Evolutionary conservation across 2,888 invertebrate genomes (phyloP).

Genomic region (Scaptomyza flava): DNA sequence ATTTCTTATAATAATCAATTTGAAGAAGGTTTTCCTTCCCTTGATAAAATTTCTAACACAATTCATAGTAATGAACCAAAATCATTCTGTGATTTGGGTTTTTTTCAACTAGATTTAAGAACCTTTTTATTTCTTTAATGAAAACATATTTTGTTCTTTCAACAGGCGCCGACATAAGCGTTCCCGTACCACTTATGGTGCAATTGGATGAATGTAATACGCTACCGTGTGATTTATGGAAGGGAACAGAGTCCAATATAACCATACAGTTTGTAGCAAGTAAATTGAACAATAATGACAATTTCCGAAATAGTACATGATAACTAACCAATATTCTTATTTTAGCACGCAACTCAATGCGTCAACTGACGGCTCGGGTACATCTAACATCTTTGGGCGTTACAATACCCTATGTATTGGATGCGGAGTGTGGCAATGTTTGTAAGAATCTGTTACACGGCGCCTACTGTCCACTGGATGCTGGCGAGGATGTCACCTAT

Average conservation of each 20-base stretch:
- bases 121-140: neutral
- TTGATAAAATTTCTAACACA: too few relatives aligned
- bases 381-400: constrained; percentile 67
- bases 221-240: constrained; percentile 73
- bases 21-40: neutral
- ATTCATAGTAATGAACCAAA: too few relatives aligned
- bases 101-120: neutral
- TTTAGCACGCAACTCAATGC: constrained; percentile 66
- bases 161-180: constrained; percentile 57
- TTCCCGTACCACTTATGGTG: constrained; percentile 68
- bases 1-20: too few relatives aligned
- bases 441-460: constrained; percentile 80
- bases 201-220: constrained; percentile 69
- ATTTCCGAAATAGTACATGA: neutral
- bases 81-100: too few relatives aligned
- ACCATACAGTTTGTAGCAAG: constrained; percentile 79
- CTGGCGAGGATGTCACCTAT: constrained; percentile 82
- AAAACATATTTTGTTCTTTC: neutral
- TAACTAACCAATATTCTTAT: neutral
- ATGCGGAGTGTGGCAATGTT: constrained; percentile 67
- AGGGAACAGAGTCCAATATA: constrained; percentile 63
- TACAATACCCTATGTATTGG: constrained; percentile 65
- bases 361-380: constrained; percentile 57
- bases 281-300: constrained; percentile 43
- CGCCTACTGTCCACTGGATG: constrained; percentile 82